These are phyloP conservation scores for rat (Rattus norvegicus) DNA, from an alignment of 2,113 vertebrate species.

Conservation along the genomic window DNA sequence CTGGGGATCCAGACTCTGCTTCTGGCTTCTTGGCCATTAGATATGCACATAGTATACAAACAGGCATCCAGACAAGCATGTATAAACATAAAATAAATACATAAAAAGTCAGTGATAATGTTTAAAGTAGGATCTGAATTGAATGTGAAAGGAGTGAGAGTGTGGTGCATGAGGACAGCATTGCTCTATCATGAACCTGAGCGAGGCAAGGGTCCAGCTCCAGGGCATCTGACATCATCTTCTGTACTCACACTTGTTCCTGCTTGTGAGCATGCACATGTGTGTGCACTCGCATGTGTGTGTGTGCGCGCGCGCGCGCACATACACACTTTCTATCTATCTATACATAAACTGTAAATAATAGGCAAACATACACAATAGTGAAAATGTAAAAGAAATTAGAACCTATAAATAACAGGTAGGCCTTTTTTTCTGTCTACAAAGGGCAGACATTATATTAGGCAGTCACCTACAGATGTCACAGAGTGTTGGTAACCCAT, in stretches of 20 bases:
- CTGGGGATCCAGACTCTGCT: background rate
- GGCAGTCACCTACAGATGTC: background rate
- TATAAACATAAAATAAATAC: background rate
- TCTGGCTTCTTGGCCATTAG: background rate
- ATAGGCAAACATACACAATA: background rate
- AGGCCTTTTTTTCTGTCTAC: background rate
- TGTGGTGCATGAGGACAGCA: background rate
- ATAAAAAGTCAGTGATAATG: background rate
- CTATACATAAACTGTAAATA: background rate
- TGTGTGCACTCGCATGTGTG: too few species aligned
- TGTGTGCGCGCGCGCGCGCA: too few species aligned
- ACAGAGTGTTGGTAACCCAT: background rate
- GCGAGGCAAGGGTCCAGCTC: too few species aligned
- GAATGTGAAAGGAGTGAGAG: background rate
- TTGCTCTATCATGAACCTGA: too few species aligned
- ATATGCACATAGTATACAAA: background rate
- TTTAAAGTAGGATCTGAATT: background rate
- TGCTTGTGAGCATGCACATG: background rate
- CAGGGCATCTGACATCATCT: background rate
- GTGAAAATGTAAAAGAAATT: background rate
- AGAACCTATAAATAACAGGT: background rate
- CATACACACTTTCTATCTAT: too few species aligned
- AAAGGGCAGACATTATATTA: background rate
- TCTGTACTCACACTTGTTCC: background rate
- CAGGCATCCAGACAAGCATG: background rate